Evolutionary conservation across 2,888 invertebrate species (phyloP).

Genomic region (Chaitophorus viminalis): DNA sequence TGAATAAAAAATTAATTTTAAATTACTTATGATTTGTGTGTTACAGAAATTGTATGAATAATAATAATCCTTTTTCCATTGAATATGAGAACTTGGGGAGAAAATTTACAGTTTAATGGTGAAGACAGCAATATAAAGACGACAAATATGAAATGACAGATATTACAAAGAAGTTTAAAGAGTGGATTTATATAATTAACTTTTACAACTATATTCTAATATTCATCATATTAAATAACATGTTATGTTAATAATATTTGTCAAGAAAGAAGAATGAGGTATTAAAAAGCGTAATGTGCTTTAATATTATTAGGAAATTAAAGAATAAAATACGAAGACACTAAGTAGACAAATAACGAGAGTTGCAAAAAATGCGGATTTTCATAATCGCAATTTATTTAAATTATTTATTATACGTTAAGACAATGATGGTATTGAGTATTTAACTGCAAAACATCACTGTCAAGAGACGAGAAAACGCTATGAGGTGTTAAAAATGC

Average conservation of each 20-base stretch:
- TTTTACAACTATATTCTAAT: no score
- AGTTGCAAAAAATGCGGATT: background rate
- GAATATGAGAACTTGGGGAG: no score
- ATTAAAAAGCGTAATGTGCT: background rate
- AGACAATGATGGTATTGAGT: background rate
- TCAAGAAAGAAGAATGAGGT: background rate
- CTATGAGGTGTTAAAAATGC: background rate
- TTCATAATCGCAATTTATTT: background rate
- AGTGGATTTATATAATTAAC: background rate
- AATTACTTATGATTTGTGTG: no score
- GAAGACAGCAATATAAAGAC: background rate
- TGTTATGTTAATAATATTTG: background rate
- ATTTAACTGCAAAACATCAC: background rate
- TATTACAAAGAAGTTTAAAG: background rate
- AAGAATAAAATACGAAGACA: background rate
- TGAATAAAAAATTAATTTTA: no score
- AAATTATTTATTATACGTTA: background rate
- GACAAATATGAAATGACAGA: background rate
- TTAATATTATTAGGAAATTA: background rate
- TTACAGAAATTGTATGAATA: no score
- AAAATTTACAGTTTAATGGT: no score
- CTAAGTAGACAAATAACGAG: conserved; percentile 17
- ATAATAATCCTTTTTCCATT: no score
- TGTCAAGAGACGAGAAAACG: background rate
- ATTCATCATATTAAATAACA: background rate